Percentiles rank a stretch among this genome's conserved stretches.
These are phyloP conservation scores for Heteropelma amictum DNA, from an alignment of 2,888 invertebrate genomes.

Conservation along the genomic window DNA sequence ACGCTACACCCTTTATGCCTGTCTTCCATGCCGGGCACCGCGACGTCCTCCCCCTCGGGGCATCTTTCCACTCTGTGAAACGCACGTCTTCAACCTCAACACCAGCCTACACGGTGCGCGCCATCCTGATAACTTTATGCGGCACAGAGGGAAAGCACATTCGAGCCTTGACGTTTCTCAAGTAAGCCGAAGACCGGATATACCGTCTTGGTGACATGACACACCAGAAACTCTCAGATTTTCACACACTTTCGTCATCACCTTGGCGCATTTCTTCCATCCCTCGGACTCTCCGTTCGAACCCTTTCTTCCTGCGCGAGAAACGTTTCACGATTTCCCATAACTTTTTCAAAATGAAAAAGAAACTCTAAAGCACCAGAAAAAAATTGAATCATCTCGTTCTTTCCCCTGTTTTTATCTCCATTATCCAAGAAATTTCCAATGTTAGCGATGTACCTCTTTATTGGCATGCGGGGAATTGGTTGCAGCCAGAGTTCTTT, in stretches of 20 bases:
- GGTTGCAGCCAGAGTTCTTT: too few species aligned
- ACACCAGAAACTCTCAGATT: background rate
- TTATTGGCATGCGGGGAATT: too few species aligned
- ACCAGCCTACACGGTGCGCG: constrained; percentile 2
- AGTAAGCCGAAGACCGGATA: background rate
- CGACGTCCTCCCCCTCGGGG: constrained; percentile 37
- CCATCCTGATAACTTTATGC: constrained; percentile 32
- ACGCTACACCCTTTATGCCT: constrained; percentile 11
- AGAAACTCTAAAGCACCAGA: too few species aligned
- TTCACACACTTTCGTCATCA: background rate
- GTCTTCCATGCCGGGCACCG: background rate
- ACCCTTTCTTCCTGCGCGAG: too few species aligned
- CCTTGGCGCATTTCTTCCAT: background rate
- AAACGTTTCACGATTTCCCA: too few species aligned
- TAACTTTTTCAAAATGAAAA: too few species aligned
- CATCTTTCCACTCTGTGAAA: constrained; percentile 26
- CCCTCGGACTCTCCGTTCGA: too few species aligned
- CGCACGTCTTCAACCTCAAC: constrained; percentile 39
- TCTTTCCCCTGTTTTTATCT: too few species aligned
- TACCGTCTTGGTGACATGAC: background rate
- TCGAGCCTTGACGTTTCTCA: constrained; percentile 7
- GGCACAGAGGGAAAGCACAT: background rate
- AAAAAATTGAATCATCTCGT: too few species aligned
- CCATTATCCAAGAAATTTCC: too few species aligned
- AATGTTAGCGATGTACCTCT: too few species aligned